Evolutionary conservation across 2,113 vertebrate species (phyloP), one percentile per base, ranked within the genome.

Genomic region (Odobenus rosmarus): DNA sequence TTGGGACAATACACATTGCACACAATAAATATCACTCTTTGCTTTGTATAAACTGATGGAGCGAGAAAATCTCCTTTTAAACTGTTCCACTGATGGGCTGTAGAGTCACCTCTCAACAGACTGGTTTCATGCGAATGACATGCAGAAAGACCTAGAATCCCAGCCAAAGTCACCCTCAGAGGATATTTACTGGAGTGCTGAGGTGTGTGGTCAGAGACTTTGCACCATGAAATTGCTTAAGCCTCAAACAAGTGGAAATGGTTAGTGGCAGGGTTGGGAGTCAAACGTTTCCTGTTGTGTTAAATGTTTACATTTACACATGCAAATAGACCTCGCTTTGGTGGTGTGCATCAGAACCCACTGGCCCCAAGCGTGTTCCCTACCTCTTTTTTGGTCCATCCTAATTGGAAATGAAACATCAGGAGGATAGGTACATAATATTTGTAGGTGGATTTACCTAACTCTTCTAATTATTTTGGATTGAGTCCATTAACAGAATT

Each of bases 141-240:
- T 4, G 18, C 36, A 53, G 91, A 55, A 93, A 88, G 39, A 23
- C 77, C 31, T 82, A 82, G 14, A 59, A 12, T 79, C 49, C 71
- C 33, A 79, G 28, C 21, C 85, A 88, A 71, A 36, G 72, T 93
- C 77, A 94, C 12, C 10, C 1, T 39, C n/a, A 59, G 28, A 85
- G 42, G 39, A 5, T 90, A 14, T 81, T 94, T 81, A 51, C 13
- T n/a, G 15, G 16, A 59, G 71, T 19, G 12, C 46, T 88, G 24
- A 62, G 46, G 13, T 92, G 31, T 39, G n/a, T 42, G 24, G 12
- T 81, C 88, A 88, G 83, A 93, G 23, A 85, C 9, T 61, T 81
- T 79, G 87, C 4, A 87, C 86, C 62, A 85, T 61, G 42, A 96
- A 97, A 95, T 90, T 90, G 88, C 85, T 72, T 91, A 88, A 88